A percentile compares a stretch with the other conserved stretches of the same genome.
phyloP scores from a whole-genome alignment of 2,113 vertebrate species.

The Anthoscopus minutus region DNA sequence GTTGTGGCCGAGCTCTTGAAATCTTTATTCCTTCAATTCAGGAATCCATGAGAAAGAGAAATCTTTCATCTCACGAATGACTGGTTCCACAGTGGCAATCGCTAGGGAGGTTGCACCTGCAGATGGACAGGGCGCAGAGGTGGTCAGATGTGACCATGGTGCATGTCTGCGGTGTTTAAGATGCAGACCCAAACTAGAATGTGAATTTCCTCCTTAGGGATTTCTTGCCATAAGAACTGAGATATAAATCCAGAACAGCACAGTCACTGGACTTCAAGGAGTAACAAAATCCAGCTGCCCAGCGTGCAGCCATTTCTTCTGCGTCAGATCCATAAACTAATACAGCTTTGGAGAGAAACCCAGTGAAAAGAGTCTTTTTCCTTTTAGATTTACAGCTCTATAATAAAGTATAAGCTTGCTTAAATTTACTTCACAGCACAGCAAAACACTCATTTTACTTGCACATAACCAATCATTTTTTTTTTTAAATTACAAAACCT shows the following conservation, averaged over 20 bases:
- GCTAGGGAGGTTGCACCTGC: not conserved
- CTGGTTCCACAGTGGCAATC: accelerated
- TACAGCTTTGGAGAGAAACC: not conserved
- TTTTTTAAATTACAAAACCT: not conserved
- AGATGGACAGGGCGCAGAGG: accelerated
- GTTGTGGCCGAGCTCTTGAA: not conserved
- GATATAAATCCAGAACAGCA: not conserved
- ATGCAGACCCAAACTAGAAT: not conserved
- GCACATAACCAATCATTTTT: not conserved
- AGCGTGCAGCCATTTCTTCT: not conserved
- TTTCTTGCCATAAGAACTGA: not conserved
- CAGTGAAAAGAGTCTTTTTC: not conserved
- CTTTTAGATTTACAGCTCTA: not conserved
- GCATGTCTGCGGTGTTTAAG: accelerated
- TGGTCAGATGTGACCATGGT: accelerated
- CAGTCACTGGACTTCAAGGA: not conserved
- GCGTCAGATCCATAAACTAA: not conserved
- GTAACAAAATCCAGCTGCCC: not conserved
- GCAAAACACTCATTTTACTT: not conserved
- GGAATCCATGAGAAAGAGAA: not conserved
- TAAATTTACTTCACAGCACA: not conserved
- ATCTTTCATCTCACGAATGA: not conserved
- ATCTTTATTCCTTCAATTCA: not conserved
- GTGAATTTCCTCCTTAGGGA: not conserved
- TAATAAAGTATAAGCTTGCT: not conserved